Percentiles rank a stretch among this genome's conserved stretches.
Evolutionary conservation across 2,113 vertebrate genomes (phyloP).

Genomic region (Dromaius novaehollandiae): DNA sequence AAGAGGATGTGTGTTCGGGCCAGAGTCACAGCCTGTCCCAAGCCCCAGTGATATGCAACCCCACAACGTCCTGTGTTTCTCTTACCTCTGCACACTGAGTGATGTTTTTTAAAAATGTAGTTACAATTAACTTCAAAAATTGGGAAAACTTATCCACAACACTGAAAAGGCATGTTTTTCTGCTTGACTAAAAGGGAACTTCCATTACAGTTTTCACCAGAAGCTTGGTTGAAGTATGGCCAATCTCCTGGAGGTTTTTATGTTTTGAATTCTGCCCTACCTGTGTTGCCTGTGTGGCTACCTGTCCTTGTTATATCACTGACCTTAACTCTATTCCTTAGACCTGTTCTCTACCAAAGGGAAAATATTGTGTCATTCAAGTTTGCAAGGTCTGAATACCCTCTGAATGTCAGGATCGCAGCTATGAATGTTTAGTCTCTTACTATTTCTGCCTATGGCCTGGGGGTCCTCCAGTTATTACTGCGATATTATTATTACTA

Average conservation of each 20-base stretch:
- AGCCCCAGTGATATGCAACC: background rate
- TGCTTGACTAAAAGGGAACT: background rate
- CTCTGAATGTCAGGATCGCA: background rate
- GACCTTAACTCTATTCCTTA: background rate
- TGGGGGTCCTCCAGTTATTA: slow-evolving; percentile 39
- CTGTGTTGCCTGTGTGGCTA: background rate
- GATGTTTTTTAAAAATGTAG: background rate
- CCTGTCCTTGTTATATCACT: background rate
- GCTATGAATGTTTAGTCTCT: background rate
- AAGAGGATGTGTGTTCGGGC: background rate
- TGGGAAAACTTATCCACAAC: background rate
- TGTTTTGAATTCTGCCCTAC: background rate
- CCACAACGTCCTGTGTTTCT: background rate
- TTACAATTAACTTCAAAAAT: background rate
- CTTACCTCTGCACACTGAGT: background rate
- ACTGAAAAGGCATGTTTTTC: background rate
- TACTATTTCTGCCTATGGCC: slow-evolving; percentile 12
- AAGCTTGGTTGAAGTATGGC: background rate
- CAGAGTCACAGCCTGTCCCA: background rate
- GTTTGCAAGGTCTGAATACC: background rate
- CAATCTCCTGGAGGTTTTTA: background rate
- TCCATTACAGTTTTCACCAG: background rate
- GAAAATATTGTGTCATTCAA: background rate
- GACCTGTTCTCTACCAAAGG: background rate
- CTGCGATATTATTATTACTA: slow-evolving; percentile 43